Conservation (phyloP, 1,140 invertebrate genomes). For the Saccostrea glomerata region DNA sequence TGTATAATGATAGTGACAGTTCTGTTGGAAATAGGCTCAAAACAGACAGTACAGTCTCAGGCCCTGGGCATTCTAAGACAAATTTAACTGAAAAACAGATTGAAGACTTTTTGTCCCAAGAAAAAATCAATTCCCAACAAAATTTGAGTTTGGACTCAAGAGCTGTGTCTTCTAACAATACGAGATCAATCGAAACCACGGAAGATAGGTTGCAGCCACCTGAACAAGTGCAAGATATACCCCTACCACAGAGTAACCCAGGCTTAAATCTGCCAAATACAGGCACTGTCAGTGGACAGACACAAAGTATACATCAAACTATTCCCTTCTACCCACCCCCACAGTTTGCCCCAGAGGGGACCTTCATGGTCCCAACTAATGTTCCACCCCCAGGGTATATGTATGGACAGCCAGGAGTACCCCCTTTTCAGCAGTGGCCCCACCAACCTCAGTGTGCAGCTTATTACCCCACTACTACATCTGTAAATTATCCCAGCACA, state of each 20-base stretch:
- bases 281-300: not conserved
- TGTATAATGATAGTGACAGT: slow-evolving; percentile 57
- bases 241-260: not conserved
- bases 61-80: not conserved
- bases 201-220: not conserved
- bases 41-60: not conserved
- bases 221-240: slow-evolving; percentile 24
- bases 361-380: not conserved
- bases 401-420: not conserved
- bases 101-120: not conserved
- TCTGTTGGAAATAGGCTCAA: not conserved
- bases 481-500: not conserved
- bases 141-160: not conserved
- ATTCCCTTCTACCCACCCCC: not conserved
- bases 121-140: slow-evolving; percentile 2
- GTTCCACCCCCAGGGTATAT: not conserved
- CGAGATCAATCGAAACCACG: not conserved
- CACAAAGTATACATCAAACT: not conserved
- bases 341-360: not conserved
- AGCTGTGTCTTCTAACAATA: not conserved
- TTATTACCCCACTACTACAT: not conserved
- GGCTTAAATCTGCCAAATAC: not conserved
- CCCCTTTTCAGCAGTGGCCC: not conserved
- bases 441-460: not conserved
- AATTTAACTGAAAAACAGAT: slow-evolving; percentile 17